These are phyloP conservation scores for Brienomyrus brachyistius DNA, from an alignment of 2,113 vertebrate genomes.

Conservation along the genomic window DNA sequence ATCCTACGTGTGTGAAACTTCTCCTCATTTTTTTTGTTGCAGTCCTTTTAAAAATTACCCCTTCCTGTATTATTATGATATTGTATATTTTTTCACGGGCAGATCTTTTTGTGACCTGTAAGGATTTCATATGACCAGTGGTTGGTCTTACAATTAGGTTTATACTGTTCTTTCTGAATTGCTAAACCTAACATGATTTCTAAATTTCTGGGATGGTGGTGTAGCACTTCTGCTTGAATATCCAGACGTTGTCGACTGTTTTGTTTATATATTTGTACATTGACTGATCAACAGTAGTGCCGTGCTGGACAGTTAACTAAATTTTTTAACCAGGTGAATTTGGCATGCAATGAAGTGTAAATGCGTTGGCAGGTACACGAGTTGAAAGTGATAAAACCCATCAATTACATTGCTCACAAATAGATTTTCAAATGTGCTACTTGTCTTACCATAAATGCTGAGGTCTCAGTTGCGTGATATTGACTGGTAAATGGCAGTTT, in stretches of 20 bases:
- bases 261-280: background rate
- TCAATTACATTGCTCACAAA: background rate
- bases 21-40: background rate
- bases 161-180: background rate
- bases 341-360: background rate
- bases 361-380: no score
- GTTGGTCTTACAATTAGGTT: background rate
- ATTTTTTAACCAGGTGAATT: background rate
- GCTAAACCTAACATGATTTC: background rate
- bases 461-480: background rate
- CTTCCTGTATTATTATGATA: background rate
- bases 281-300: background rate
- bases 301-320: background rate
- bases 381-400: background rate
- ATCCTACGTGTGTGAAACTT: background rate
- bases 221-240: background rate
- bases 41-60: background rate
- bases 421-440: background rate
- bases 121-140: background rate
- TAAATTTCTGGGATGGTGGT: background rate
- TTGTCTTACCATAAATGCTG: background rate
- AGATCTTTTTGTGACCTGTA: background rate
- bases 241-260: background rate
- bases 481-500: background rate
- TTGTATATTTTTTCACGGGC: background rate